Base-by-base conservation (phyloP, 2,797 vertebrate species). In the Mionectes olivaceus region DNA sequence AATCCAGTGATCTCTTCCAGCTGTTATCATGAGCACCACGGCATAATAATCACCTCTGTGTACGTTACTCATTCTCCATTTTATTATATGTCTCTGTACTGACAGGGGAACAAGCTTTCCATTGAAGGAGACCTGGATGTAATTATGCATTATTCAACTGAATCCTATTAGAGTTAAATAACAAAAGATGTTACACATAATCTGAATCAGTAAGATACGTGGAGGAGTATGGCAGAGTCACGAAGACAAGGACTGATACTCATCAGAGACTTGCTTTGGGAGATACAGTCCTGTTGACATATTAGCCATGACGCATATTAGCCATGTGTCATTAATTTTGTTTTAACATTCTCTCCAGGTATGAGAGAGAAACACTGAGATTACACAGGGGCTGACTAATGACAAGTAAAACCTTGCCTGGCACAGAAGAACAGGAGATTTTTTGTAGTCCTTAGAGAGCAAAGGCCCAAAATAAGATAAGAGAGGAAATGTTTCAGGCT, bases 1-100 rank as follows among this genome's bases (percentile, higher is more conserved):
- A 95, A 91, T 94, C 90, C 76, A 22, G 27, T 94, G 90, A 97
- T 97, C 79, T 96, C 47, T 97, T 97, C 95, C 96, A 97, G 92
- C 97, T 97, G 93, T 95, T 97, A 84, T 84, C 81, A 88, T 68
- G 87, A 95, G 75, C 67, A 32, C 53, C 56, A 60, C 35, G 23
- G 80, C 64, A 73, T 41, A 77, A 92, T 90, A 95, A 93, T 89
- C 95, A 97, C 95, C 95, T 96, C 94, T 3, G 32, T 92, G 65
- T 91, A 64, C 52, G 63, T 95, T 95, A 35, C 23, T 88, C 87
- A 80, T 96, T 95, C 95, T 78, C 57, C 52, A 52, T 76, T 92
- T 89, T 77, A 76, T 87, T 69, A 37, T 82, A 53, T 65, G 43
- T 84, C 70, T 90, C 84, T 94, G 78, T 77, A 46, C 76, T 83